Conservation (phyloP, 2,113 vertebrate species). For the Plestiodon gilberti region DNA sequence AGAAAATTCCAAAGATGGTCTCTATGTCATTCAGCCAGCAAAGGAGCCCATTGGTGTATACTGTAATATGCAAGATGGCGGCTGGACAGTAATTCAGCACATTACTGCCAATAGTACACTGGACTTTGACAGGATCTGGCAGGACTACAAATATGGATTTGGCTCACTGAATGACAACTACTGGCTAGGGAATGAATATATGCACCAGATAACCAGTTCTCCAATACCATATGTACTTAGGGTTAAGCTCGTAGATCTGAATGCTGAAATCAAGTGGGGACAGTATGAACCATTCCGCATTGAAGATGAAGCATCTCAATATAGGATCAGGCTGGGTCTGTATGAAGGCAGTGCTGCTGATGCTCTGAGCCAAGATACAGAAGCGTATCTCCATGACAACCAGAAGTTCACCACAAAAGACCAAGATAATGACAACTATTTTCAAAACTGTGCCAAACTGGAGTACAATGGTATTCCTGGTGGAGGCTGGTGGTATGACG, state of each 20-base stretch:
- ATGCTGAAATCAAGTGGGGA: constrained; percentile 77
- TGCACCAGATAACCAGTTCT: constrained; percentile 79
- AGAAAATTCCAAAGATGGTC: constrained; percentile 79
- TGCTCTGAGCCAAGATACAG: constrained; percentile 84
- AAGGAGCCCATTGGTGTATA: constrained; percentile 76
- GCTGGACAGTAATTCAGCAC: constrained; percentile 91
- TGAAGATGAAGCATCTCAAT: constrained; percentile 81
- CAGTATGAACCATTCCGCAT: constrained; percentile 82
- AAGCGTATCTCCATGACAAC: constrained; percentile 91
- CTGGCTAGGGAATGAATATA: constrained; percentile 87
- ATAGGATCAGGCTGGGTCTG: constrained; percentile 82
- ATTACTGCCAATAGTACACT: constrained; percentile 88
- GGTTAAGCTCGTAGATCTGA: constrained; percentile 82
- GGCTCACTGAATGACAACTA: constrained; percentile 82
- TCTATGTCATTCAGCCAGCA: constrained; percentile 84
- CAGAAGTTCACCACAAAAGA: constrained; percentile 87
- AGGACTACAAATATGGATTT: constrained; percentile 87
- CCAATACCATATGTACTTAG: constrained; percentile 76
- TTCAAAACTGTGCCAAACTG: constrained; percentile 84
- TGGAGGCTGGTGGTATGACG: constrained; percentile 87
- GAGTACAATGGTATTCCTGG: constrained; percentile 80
- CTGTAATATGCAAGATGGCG: constrained; percentile 88
- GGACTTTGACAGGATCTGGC: constrained; percentile 85
- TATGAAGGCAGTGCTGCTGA: constrained; percentile 82
- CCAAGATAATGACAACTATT: constrained; percentile 87